Conservation (phyloP, 2,888 invertebrate genomes). For the Eledona agricola region DNA sequence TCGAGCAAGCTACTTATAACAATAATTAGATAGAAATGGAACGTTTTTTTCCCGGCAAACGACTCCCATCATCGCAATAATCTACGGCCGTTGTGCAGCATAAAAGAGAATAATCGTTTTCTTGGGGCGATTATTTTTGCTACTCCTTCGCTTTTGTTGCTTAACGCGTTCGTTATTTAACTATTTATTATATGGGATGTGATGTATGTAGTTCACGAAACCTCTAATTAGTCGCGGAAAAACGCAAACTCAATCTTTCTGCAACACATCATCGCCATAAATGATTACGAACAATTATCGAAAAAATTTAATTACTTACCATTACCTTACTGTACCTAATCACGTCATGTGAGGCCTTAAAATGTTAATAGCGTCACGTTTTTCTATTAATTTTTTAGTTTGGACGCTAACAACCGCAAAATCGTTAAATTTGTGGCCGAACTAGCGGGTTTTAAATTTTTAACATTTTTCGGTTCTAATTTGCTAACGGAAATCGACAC, state of each 20-base stretch:
- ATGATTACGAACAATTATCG: too few species aligned
- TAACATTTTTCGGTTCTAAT: too few species aligned
- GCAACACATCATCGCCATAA: too few species aligned
- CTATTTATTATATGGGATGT: slow-evolving; percentile 15
- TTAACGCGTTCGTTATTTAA: slow-evolving; percentile 10
- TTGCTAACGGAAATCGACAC: too few species aligned
- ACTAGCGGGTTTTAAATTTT: too few species aligned
- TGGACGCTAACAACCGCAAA: slow-evolving; percentile 3
- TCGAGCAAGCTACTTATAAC: slow-evolving; percentile 3
- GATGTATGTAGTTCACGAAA: slow-evolving; percentile 15
- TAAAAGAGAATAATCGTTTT: slow-evolving; percentile 12
- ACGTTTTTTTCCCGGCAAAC: slow-evolving; percentile 10
- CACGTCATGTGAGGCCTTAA: too few species aligned
- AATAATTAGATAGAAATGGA: slow-evolving; percentile 13
- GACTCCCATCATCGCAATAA: slow-evolving; percentile 11
- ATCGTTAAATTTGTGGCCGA: not conserved
- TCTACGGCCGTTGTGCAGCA: slow-evolving; percentile 1
- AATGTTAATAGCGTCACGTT: slow-evolving; percentile 6
- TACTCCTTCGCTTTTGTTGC: slow-evolving; percentile 8
- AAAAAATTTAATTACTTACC: too few species aligned
- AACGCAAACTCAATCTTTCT: too few species aligned
- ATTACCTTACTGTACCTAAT: too few species aligned
- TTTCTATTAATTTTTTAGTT: slow-evolving; percentile 5
- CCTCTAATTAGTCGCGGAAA: slow-evolving; percentile 2
- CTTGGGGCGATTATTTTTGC: slow-evolving; percentile 10